Evolutionary conservation across 2,888 invertebrate genomes (phyloP), one percentile per base, ranked within the genome.

Genomic region (Crocallis elinguaria): DNA sequence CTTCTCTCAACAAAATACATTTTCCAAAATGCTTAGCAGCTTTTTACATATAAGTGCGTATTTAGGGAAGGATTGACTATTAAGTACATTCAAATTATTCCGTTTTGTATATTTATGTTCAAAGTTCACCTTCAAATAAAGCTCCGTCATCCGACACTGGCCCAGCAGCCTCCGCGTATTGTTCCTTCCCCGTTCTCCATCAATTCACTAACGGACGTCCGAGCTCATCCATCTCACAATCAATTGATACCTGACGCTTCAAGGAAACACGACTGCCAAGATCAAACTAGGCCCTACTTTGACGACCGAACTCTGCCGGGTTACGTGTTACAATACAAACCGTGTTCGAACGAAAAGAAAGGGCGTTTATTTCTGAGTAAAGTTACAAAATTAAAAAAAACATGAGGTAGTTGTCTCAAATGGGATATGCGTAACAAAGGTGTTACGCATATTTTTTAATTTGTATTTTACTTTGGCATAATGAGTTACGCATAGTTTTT

Each of bases 191-290:
- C 42, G 27, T 11, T n/a, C 27, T 48, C 49, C 35, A 60, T 50
- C 48, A 37, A 60, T 57, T 41, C 35, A 2, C 17, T n/a, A 6
- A 27, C 16, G 30, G 27, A 25, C 17, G 30, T 12, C 45, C 44
- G 44, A 23, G 42, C 49, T 50, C 51, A 67, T 69, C 60, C 53
- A 67, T 68, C 71, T 66, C 42, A 56, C 48, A 45, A 66, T 69
- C 67, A 66, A 65, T 69, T 54, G 49, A 9, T 12, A n/a, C n/a
- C 38, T 23, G 32, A 46, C 46, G 35, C 27, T 13, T 35, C 45
- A 51, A 42, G 36, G 49, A 16, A 9, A 30, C 23, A 16, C 3
- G 36, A 19, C 19, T 35, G 12, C 8, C 9, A 19, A 4, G 19
- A 12, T 19, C 11, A 35, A 11, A 19, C 5, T 13, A 37, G 8